These are phyloP conservation scores for Halichoeres trimaculatus DNA, from an alignment of 2,113 vertebrate species.

Conservation along the genomic window DNA sequence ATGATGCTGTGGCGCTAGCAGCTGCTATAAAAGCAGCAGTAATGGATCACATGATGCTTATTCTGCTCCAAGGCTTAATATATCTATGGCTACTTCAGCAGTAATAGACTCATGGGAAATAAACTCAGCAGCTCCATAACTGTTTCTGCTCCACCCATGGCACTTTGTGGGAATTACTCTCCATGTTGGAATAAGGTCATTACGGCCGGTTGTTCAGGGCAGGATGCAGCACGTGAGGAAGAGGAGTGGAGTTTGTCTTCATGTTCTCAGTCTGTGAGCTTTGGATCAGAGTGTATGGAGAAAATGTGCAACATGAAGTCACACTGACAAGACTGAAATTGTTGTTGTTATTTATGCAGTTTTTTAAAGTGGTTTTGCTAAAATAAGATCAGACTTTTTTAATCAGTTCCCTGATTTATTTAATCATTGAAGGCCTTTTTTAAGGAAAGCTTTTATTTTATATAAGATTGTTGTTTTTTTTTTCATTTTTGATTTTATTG, in stretches of 20 bases:
- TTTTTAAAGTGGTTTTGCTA: too few species aligned
- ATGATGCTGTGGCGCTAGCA: conserved; percentile 17
- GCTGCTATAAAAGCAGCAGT: conserved; percentile 25
- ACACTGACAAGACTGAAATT: too few species aligned
- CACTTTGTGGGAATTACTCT: conserved; percentile 67
- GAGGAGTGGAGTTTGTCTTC: neutral
- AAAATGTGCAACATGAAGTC: neutral
- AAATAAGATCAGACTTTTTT: too few species aligned
- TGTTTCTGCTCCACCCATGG: conserved; percentile 61
- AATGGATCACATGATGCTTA: conserved; percentile 41
- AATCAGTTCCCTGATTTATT: too few species aligned
- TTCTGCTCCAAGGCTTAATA: conserved; percentile 67
- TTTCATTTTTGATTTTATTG: too few species aligned
- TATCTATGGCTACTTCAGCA: conserved; percentile 61
- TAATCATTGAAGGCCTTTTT: too few species aligned
- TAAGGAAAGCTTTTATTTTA: too few species aligned
- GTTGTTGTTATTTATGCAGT: too few species aligned
- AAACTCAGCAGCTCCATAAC: conserved; percentile 62
- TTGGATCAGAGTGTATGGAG: neutral
- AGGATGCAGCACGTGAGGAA: conserved; percentile 17
- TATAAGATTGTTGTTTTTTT: too few species aligned
- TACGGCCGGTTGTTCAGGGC: conserved; percentile 26
- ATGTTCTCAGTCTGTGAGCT: neutral
- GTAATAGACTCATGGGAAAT: conserved; percentile 75
- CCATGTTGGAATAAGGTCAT: conserved; percentile 61